These are phyloP conservation scores for Melanogrammus aeglefinus DNA, from an alignment of 2,797 vertebrate species.

Conservation along the genomic window DNA sequence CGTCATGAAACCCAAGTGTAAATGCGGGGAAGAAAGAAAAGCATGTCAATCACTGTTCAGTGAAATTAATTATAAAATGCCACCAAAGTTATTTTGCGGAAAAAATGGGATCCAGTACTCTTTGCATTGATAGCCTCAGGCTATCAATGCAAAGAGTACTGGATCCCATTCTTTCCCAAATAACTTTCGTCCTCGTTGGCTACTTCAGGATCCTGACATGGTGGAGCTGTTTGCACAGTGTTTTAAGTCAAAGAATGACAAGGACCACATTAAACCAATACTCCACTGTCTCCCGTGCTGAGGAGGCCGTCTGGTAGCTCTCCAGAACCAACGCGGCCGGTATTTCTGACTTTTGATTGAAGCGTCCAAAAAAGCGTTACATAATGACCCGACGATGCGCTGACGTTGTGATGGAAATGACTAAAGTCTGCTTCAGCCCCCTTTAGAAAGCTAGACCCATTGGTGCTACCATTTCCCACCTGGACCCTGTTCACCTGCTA, in stretches of 20 bases:
- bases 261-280: constrained; percentile 1
- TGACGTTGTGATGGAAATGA: constrained; percentile 52
- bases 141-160: background rate
- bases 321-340: background rate
- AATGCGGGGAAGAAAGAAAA: background rate
- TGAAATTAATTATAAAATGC: background rate
- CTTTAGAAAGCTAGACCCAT: constrained; percentile 13
- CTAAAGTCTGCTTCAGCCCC: constrained; percentile 18
- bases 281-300: background rate
- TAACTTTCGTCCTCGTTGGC: background rate
- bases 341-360: constrained; percentile 11
- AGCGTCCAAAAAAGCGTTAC: constrained; percentile 28
- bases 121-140: background rate
- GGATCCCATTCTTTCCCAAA: background rate
- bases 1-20: background rate
- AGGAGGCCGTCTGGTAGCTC: background rate
- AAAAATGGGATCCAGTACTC: background rate
- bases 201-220: background rate
- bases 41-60: background rate
- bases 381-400: constrained; percentile 42
- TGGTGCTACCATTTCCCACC: constrained; percentile 8
- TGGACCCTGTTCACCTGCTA: constrained; percentile 26
- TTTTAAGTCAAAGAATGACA: background rate
- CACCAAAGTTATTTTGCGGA: background rate
- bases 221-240: background rate